phyloP scores from a whole-genome alignment of 2,888 invertebrate genomes.

The Phytoseiulus persimilis region DNA sequence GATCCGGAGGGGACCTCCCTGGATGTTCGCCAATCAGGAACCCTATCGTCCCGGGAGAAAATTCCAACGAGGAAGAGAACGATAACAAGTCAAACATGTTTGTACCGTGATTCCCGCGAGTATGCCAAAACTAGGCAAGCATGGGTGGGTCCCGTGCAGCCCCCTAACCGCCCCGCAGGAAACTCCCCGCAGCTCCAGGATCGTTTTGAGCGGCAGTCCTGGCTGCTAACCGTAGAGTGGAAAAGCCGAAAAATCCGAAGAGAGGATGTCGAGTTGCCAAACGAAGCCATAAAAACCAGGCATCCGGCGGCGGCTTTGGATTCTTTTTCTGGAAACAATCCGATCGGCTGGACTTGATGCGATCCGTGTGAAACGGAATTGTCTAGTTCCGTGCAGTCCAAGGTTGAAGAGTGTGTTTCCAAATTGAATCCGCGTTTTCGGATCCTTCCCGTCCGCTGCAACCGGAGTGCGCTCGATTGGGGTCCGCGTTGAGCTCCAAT shows the following conservation, averaged over 20 bases:
- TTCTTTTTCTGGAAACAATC: background rate
- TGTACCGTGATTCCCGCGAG: background rate
- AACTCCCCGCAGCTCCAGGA: too few species aligned
- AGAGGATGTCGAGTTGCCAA: background rate
- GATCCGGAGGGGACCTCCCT: background rate
- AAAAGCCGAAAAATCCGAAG: background rate
- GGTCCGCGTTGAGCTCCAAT: background rate
- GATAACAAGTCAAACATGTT: background rate
- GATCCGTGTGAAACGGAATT: too few species aligned
- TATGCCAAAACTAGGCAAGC: background rate
- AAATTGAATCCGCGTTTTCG: too few species aligned
- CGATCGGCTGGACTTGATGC: background rate
- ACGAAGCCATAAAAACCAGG: background rate
- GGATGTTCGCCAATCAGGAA: background rate
- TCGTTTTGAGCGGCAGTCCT: background rate
- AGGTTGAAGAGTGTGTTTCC: too few species aligned
- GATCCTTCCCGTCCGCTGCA: too few species aligned
- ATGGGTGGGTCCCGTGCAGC: background rate
- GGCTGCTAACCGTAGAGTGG: background rate
- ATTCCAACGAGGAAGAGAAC: background rate
- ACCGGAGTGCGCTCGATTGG: background rate
- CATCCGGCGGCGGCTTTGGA: background rate
- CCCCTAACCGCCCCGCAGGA: too few species aligned
- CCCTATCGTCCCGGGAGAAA: background rate
- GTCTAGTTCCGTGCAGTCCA: too few species aligned